Conservation (phyloP, 2,797 vertebrate species). For the Girardinus metallicus region DNA sequence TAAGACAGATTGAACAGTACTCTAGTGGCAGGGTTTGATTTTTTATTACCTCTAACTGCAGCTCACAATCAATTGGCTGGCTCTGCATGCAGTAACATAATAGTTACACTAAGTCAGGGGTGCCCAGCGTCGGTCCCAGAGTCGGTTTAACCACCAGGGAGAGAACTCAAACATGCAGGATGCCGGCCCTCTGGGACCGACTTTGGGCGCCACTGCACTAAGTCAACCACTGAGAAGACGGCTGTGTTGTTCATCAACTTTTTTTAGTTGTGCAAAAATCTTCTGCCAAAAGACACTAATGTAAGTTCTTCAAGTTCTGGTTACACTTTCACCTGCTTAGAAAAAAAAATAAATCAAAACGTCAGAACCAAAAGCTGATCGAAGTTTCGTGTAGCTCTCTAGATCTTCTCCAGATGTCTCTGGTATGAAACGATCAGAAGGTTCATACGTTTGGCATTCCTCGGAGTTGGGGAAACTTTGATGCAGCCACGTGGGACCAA, state of each 20-base stretch:
- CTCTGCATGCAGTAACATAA: not conserved
- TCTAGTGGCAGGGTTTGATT: not conserved
- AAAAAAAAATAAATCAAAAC: not conserved
- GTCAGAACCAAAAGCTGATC: slow-evolving; percentile 1
- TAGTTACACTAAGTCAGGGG: not conserved
- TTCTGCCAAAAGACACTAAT: slow-evolving; percentile 24
- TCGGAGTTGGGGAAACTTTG: slow-evolving; percentile 41
- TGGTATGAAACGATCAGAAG: slow-evolving; percentile 1
- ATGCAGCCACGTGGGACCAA: slow-evolving; percentile 38
- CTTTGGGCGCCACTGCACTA: too few relatives aligned
- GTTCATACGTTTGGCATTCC: slow-evolving; percentile 42
- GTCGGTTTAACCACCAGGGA: too few relatives aligned
- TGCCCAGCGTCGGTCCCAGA: too few relatives aligned
- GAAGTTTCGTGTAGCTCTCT: slow-evolving; percentile 15
- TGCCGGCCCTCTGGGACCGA: too few relatives aligned
- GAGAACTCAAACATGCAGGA: too few relatives aligned
- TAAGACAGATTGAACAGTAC: not conserved
- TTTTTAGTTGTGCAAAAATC: slow-evolving; percentile 23
- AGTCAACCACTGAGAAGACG: slow-evolving; percentile 38
- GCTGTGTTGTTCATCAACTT: not conserved
- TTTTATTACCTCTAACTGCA: not conserved
- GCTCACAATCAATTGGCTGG: not conserved
- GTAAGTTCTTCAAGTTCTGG: slow-evolving; percentile 2
- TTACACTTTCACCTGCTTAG: not conserved
- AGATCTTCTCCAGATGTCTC: not conserved